These are phyloP conservation scores for Mirza zaza DNA, from an alignment of 2,113 vertebrate species.

Conservation along the genomic window DNA sequence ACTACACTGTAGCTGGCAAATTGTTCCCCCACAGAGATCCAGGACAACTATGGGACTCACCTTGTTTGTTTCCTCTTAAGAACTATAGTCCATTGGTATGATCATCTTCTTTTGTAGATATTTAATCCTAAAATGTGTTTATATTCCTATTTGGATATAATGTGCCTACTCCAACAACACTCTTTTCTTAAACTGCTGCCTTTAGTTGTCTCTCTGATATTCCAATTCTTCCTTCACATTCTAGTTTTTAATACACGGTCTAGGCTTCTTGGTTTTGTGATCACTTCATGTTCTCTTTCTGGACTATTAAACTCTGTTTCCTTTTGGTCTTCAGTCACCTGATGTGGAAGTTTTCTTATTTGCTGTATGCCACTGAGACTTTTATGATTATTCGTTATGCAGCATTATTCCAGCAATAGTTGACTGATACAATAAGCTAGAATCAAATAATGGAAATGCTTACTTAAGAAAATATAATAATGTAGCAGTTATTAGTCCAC, in stretches of 20 bases:
- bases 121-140: neutral
- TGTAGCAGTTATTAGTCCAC: neutral
- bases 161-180: neutral
- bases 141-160: neutral
- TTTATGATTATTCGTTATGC: neutral
- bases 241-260: neutral
- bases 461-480: conserved; percentile 1
- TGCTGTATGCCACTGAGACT: neutral
- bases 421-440: neutral
- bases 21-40: neutral
- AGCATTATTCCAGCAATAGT: neutral
- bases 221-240: neutral
- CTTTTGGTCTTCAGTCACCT: neutral
- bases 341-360: neutral
- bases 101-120: neutral
- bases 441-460: neutral
- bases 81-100: neutral
- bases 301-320: neutral
- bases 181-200: neutral
- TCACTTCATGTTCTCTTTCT: neutral
- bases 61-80: neutral
- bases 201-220: neutral
- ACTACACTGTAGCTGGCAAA: neutral
- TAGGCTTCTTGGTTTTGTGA: neutral
- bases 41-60: neutral